Evolutionary conservation across 2,888 invertebrate genomes (phyloP).

Genomic region (Dicranocentrus wangi): DNA sequence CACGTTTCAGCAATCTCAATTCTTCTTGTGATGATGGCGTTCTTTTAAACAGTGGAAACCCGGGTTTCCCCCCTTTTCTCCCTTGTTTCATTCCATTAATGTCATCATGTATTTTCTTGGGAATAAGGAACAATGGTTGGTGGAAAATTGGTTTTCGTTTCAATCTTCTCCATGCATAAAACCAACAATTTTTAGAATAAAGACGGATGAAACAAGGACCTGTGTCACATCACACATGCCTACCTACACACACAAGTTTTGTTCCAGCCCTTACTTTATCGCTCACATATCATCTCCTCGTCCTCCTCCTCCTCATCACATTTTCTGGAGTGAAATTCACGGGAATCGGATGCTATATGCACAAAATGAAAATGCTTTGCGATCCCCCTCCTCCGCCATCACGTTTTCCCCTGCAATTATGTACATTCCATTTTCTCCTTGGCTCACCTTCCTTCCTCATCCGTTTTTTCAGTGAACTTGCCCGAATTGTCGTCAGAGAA

Average conservation of each 20-base stretch:
- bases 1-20: not conserved
- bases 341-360: too few relatives aligned
- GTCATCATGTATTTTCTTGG: conserved; percentile 56
- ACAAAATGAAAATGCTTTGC: too few relatives aligned
- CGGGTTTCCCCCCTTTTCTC: not conserved
- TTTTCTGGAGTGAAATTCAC: too few relatives aligned
- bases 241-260: too few relatives aligned
- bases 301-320: too few relatives aligned
- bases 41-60: conserved; percentile 15
- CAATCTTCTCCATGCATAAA: conserved; percentile 49
- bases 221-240: not conserved
- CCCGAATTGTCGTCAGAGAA: conserved; percentile 38
- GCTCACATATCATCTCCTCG: too few relatives aligned
- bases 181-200: conserved; percentile 32
- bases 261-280: too few relatives aligned
- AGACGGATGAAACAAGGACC: conserved; percentile 1
- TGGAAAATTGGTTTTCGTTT: conserved; percentile 60
- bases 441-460: conserved; percentile 25
- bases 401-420: too few relatives aligned
- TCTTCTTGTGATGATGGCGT: too few relatives aligned
- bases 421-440: too few relatives aligned
- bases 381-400: too few relatives aligned
- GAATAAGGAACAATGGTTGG: conserved; percentile 59
- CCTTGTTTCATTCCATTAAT: conserved; percentile 39
- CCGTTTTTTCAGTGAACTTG: conserved; percentile 34